phyloP scores from a whole-genome alignment of 2,888 invertebrate species.

The Tachina lurida region DNA sequence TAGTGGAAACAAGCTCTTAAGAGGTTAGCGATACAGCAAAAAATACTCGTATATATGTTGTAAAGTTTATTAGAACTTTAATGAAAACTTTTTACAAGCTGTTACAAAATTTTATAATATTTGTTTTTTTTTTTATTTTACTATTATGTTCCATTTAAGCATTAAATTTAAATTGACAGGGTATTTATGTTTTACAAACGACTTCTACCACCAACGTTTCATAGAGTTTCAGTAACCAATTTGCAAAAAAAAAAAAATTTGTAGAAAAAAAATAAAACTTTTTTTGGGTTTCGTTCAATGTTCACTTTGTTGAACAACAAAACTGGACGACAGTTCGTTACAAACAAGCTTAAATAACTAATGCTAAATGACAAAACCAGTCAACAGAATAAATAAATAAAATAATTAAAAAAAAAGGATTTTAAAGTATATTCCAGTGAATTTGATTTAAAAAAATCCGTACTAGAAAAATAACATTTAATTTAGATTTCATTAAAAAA shows the following conservation, averaged over 20 bases:
- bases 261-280: neutral
- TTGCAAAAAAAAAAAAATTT: conserved; percentile 2
- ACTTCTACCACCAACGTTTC: conserved; percentile 59
- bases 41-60: conserved; percentile 24
- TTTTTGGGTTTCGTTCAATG: conserved; percentile 32
- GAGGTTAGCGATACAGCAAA: conserved; percentile 36
- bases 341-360: conserved; percentile 37
- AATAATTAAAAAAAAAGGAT: conserved; percentile 9
- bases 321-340: conserved; percentile 2
- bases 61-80: conserved; percentile 20
- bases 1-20: neutral
- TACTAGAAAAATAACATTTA: neutral
- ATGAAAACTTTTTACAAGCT: conserved; percentile 23
- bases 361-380: conserved; percentile 44
- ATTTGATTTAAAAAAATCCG: neutral
- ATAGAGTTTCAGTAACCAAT: conserved; percentile 49
- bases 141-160: conserved; percentile 19
- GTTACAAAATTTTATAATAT: neutral
- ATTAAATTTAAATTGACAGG: conserved; percentile 60
- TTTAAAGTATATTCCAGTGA: neutral
- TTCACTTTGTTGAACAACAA: conserved; percentile 43
- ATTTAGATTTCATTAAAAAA: conserved; percentile 7
- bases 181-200: conserved; percentile 66
- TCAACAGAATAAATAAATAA: conserved; percentile 31
- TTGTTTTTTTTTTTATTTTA: conserved; percentile 16